Conservation (phyloP, 2,113 vertebrate genomes). For the Malurus elegans region DNA sequence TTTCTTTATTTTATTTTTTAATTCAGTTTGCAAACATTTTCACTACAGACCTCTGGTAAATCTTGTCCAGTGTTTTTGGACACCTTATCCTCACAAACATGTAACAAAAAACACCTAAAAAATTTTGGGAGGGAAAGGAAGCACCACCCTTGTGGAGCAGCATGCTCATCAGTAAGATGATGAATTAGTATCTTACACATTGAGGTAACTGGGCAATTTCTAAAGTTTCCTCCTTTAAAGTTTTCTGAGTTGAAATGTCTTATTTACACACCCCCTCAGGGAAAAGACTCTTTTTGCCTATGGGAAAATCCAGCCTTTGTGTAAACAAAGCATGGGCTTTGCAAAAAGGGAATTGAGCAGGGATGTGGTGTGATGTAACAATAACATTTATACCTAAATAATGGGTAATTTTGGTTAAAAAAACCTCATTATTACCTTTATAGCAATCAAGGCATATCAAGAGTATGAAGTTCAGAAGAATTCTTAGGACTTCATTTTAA, state of each 20-base stretch:
- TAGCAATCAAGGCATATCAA: background rate
- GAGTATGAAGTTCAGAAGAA: background rate
- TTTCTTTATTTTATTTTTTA: background rate
- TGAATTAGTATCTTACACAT: background rate
- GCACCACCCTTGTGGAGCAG: background rate
- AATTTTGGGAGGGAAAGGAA: background rate
- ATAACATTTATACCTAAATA: background rate
- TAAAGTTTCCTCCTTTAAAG: conserved; percentile 1
- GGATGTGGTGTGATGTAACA: background rate
- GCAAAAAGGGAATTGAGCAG: background rate
- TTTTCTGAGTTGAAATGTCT: conserved; percentile 9
- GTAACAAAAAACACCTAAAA: background rate
- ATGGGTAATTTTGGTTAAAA: background rate
- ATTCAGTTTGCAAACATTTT: conserved; percentile 13
- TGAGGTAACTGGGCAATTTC: background rate
- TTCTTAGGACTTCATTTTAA: background rate
- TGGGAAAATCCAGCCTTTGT: background rate
- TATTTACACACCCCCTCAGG: background rate
- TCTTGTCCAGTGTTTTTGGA: conserved; percentile 31
- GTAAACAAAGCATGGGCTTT: conserved; percentile 1
- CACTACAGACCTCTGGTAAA: conserved; percentile 17
- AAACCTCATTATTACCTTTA: background rate
- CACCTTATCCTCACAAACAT: background rate
- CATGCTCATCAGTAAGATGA: background rate
- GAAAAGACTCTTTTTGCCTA: background rate